Conservation (phyloP, 2,113 vertebrate species). For the Coryphaenoides rupestris region DNA sequence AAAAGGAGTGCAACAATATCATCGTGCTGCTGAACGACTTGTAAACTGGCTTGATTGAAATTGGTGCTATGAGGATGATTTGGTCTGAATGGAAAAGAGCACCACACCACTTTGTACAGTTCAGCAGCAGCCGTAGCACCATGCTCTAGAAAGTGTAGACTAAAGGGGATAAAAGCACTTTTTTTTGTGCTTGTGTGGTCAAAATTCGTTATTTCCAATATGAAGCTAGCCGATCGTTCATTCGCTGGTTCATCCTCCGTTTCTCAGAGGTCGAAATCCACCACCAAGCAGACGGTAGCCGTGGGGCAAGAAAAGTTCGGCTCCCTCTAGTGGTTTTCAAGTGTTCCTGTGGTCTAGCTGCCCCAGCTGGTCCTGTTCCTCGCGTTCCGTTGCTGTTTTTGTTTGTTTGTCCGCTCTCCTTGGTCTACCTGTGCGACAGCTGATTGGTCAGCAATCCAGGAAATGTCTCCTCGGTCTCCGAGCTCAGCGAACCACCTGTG, state of each 20-base stretch:
- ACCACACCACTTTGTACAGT: conserved; percentile 29
- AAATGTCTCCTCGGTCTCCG: conserved; percentile 78
- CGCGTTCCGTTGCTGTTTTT: conserved; percentile 3
- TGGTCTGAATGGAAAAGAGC: conserved; percentile 23
- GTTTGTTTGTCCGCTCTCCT: conserved; percentile 5
- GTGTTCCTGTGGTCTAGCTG: conserved; percentile 21
- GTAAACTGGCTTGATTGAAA: neutral
- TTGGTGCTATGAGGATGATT: conserved; percentile 30
- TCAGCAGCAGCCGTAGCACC: conserved; percentile 1
- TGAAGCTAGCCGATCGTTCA: conserved; percentile 35
- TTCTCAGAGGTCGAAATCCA: conserved; percentile 8
- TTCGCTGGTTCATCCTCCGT: conserved; percentile 17
- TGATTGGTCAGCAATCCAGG: conserved; percentile 84
- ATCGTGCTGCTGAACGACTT: neutral
- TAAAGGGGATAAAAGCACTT: too few relatives aligned
- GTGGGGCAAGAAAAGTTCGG: conserved; percentile 16
- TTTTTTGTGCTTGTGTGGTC: conserved; percentile 9
- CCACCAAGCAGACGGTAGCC: conserved; percentile 3
- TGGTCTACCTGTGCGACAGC: conserved; percentile 77
- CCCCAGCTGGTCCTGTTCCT: neutral
- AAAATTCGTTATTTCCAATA: conserved; percentile 31
- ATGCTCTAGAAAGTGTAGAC: too few relatives aligned
- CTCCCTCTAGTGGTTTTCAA: conserved; percentile 71
- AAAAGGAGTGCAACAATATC: conserved; percentile 16
- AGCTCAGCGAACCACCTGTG: conserved; percentile 86